Evolutionary conservation across 2,113 vertebrate genomes (phyloP), one percentile per base, ranked within the genome.

Genomic region (Carettochelys insculpta): DNA sequence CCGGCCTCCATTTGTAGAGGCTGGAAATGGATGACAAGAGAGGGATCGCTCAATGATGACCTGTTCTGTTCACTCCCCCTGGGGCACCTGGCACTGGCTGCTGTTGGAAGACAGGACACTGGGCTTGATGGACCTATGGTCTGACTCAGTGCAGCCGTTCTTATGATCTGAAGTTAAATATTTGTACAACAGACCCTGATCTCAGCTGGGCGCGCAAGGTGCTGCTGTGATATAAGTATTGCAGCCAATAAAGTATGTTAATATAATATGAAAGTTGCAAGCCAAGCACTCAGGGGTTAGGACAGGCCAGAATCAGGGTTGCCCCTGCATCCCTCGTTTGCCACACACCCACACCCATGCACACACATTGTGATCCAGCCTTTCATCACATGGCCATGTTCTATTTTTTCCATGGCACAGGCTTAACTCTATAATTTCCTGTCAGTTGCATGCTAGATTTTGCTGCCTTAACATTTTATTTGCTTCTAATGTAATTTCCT

Each of bases 341-440:
- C 83, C 89, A 78, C 82, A 61, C 81, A 56, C 77, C 45, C 77
- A n/a, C n/a, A n/a, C 85, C 79, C 5, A 5, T 31, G 54, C 54
- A n/a, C 58, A 56, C 80, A 54, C 14, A 0, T 80, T 89, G 86
- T 51, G 34, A 92, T 58, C 34, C 24, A 85, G 91, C n/a, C 78
- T 91, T 94, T 93, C 95, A 95, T 88, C 93, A 93, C 50, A 87
- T 48, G 81, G 90, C 93, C 83, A 85, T 50, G 85, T 29, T 10
- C 86, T 90, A 90, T 92, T 93, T 80, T 82, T 86, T 56, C 50
- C 61, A n/a, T n/a, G 0, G 0, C 8, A 31, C 71, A 79, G 91
- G 79, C 86, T 91, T 79, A 56, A 9, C 88, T 94, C 77, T 82
- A 17, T 47, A 29, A 14, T 75, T 92, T 94, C 45, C 51, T 52